phyloP scores from a whole-genome alignment of 1,140 invertebrate species.

The Drosophila ananassae region DNA sequence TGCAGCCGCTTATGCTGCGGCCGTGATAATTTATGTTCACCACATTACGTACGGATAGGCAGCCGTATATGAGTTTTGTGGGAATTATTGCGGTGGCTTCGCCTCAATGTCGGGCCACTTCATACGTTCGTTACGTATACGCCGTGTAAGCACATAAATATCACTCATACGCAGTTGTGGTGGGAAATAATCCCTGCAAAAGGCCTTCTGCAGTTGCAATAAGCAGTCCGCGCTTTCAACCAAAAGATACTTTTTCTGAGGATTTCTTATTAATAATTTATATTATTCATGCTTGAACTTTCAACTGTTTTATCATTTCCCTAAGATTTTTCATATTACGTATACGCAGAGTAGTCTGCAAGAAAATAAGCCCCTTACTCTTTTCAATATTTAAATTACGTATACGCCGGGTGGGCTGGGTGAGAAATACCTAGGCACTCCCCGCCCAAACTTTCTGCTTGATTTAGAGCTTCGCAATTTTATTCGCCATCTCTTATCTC shows the following conservation, averaged over 20 bases:
- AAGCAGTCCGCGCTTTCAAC: not conserved
- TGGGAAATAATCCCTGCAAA: conserved; percentile 12
- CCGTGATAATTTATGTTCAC: conserved; percentile 60
- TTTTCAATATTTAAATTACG: conserved; percentile 1
- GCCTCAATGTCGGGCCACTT: conserved; percentile 10
- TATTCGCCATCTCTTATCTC: conserved; percentile 7
- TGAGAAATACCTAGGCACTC: not conserved
- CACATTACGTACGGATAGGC: conserved; percentile 58
- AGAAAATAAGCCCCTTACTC: too few relatives aligned
- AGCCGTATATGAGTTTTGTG: conserved; percentile 50
- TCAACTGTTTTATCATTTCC: too few relatives aligned
- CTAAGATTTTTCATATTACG: not conserved
- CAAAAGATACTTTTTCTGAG: too few relatives aligned
- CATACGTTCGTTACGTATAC: conserved; percentile 35
- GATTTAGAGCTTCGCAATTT: conserved; percentile 27
- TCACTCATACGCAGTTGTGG: conserved; percentile 36
- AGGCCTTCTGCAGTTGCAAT: not conserved
- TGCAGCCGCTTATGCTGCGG: conserved; percentile 51
- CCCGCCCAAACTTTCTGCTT: not conserved
- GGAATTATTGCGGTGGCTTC: conserved; percentile 38
- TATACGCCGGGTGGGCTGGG: conserved; percentile 1
- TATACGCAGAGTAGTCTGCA: not conserved
- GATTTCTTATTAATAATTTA: too few relatives aligned
- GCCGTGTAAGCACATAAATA: conserved; percentile 36
- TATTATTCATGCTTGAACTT: too few relatives aligned